Conservation (phyloP, 2,888 invertebrate species). For the Cheilosia scutellata region DNA sequence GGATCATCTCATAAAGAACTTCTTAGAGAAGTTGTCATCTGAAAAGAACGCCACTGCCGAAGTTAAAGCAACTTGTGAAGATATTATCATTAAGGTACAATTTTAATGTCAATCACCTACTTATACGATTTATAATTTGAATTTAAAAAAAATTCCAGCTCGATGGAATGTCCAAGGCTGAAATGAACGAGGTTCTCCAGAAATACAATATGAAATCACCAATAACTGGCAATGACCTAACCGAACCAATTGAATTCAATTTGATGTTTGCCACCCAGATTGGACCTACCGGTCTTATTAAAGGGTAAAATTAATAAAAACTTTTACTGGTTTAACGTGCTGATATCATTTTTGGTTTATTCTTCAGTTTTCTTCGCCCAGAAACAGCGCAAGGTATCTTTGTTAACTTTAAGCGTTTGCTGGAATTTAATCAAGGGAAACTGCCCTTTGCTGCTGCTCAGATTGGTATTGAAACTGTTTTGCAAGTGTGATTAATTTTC, state of each 20-base stretch:
- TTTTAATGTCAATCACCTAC: neutral
- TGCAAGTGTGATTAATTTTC: neutral
- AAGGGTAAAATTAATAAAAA: slow-evolving; percentile 87
- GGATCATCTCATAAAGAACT: slow-evolving; percentile 98
- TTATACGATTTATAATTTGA: neutral
- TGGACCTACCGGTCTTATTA: slow-evolving; percentile 97
- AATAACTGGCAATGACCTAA: slow-evolving; percentile 95
- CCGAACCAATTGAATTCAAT: slow-evolving; percentile 99
- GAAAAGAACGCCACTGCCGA: slow-evolving; percentile 93
- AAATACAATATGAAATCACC: slow-evolving; percentile 98
- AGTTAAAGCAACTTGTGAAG: slow-evolving; percentile 83
- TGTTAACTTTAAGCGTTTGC: slow-evolving; percentile 98
- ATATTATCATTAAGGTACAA: slow-evolving; percentile 80
- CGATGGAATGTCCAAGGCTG: slow-evolving; percentile 95
- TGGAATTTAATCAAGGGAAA: slow-evolving; percentile 98
- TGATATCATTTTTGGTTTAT: neutral
- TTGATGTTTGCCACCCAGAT: slow-evolving; percentile 99
- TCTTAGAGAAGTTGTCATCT: slow-evolving; percentile 92
- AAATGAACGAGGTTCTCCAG: slow-evolving; percentile 93
- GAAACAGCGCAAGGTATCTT: slow-evolving; percentile 99
- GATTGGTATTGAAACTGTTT: slow-evolving; percentile 87
- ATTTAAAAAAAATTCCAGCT: slow-evolving; percentile 84
- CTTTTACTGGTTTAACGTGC: neutral
- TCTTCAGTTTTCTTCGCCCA: slow-evolving; percentile 92
- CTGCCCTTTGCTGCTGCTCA: slow-evolving; percentile 99